A percentile compares a stretch with the other conserved stretches of the same genome.
Evolutionary conservation across 1,140 invertebrate genomes (phyloP).

Genomic region (Ganaspis sp.): DNA sequence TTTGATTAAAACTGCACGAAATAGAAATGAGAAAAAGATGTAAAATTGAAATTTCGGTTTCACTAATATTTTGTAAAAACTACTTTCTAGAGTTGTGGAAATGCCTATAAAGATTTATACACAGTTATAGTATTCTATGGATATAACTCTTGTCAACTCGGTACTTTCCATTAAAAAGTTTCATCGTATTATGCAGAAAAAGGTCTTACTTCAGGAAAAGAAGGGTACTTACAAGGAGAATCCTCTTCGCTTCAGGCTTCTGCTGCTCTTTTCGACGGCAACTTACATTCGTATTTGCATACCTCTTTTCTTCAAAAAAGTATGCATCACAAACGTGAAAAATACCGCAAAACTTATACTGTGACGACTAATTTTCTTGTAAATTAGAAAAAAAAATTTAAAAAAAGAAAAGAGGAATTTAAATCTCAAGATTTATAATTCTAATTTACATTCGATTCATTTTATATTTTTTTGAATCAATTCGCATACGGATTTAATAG

Average conservation of each 20-base stretch:
- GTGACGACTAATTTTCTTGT: neutral
- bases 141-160: slow-evolving; percentile 6
- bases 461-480: too few relatives aligned
- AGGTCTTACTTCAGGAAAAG: slow-evolving; percentile 22
- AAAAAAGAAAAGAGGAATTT: too few relatives aligned
- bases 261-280: slow-evolving; percentile 8
- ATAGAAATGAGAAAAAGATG: too few relatives aligned
- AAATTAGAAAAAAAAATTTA: too few relatives aligned
- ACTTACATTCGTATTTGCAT: slow-evolving; percentile 12
- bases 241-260: slow-evolving; percentile 19
- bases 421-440: too few relatives aligned
- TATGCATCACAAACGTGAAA: neutral
- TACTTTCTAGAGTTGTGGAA: neutral
- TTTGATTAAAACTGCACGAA: too few relatives aligned
- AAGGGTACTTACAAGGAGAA: slow-evolving; percentile 20
- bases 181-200: neutral
- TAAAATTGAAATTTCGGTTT: too few relatives aligned
- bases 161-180: slow-evolving; percentile 23
- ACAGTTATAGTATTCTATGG: neutral
- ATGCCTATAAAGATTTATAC: neutral
- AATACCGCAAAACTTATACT: neutral
- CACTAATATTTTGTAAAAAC: neutral
- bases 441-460: too few relatives aligned
- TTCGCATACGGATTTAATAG: too few relatives aligned
- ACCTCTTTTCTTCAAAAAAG: neutral